phyloP scores from a whole-genome alignment of 2,888 invertebrate species.

The Leptopilina drosophilae region DNA sequence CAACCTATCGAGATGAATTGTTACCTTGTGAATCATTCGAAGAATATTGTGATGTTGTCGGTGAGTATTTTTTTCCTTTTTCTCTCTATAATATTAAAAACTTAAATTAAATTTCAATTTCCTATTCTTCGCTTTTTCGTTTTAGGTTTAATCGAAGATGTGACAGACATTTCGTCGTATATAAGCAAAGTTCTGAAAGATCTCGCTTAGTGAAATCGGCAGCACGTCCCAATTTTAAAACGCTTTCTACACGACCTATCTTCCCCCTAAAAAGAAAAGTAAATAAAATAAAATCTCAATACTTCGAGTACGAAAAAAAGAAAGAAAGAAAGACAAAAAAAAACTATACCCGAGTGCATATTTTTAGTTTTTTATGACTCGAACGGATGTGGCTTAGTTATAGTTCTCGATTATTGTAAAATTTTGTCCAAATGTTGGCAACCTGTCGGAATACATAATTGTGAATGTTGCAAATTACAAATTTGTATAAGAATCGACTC shows the following conservation, averaged over 20 bases:
- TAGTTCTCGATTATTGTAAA: slow-evolving; percentile 18
- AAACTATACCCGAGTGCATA: slow-evolving; percentile 41
- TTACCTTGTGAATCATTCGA: slow-evolving; percentile 92
- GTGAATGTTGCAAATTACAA: slow-evolving; percentile 20
- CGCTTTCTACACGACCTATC: slow-evolving; percentile 40
- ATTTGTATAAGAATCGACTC: slow-evolving; percentile 51
- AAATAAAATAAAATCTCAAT: slow-evolving; percentile 33
- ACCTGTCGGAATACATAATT: slow-evolving; percentile 25
- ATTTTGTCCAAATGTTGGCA: slow-evolving; percentile 23
- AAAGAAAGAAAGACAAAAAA: slow-evolving; percentile 3
- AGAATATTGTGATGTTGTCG: slow-evolving; percentile 96
- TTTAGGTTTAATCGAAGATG: slow-evolving; percentile 82
- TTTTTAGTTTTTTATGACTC: slow-evolving; percentile 40
- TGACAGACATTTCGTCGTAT: slow-evolving; percentile 83
- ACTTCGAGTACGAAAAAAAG: slow-evolving; percentile 45
- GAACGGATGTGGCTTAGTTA: slow-evolving; percentile 19
- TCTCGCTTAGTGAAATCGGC: slow-evolving; percentile 65
- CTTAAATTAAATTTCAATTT: neutral
- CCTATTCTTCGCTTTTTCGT: slow-evolving; percentile 61
- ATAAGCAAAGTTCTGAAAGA: slow-evolving; percentile 79
- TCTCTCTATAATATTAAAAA: too few relatives aligned
- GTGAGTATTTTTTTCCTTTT: slow-evolving; percentile 76
- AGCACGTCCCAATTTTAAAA: slow-evolving; percentile 26
- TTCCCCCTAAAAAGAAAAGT: too few relatives aligned
- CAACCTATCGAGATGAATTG: slow-evolving; percentile 91